Base-by-base conservation (phyloP, 2,113 vertebrate genomes). In the Nanorana parkeri region DNA sequence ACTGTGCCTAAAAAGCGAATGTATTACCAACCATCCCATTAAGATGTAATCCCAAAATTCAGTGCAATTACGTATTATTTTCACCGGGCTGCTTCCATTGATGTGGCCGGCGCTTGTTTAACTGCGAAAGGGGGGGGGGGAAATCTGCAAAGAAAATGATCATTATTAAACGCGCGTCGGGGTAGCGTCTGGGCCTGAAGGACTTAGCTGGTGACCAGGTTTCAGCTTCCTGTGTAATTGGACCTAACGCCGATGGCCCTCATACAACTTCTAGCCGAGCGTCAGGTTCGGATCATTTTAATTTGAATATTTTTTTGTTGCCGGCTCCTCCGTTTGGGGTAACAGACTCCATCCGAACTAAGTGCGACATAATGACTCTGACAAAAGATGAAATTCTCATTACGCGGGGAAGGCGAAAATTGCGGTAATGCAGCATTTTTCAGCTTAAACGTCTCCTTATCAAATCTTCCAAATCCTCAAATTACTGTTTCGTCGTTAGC, bases 401-500 rank as follows among this genome's bases (percentile, higher is more conserved):
- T 83, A 72, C 19, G 65, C 5, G 36, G 81, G n/a, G 72, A 86
- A 75, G 66, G 19, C 17, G 76, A 80, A 85, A 77, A 86, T 78
- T 86, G 32, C 73, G 78, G 29, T 11, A 10, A 54, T 65, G 65
- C 55, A 75, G 61, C 23, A 2, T 86, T 85, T 85, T 63, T 64
- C 74, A 41, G 54, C 83, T 67, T 84, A 61, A 78, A 47, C 13
- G 19, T 85, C 85, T 68, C 60, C 64, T 87, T 73, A 86, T 69
- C 71, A 86, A 88, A 88, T 85, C 84, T 82, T n/a, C 63, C 74
- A 85, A 87, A 85, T 86, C 17, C 65, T 84, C 82, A 84, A 72
- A 85, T 86, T 81, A 80, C 47, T 63, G 69, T 85, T 84, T 84
- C 74, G 85, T 68, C 64, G 29, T 77, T 86, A 86, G 77, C 28